Evolutionary conservation across 2,797 vertebrate species (phyloP).

Genomic region (Sebastes reedi): DNA sequence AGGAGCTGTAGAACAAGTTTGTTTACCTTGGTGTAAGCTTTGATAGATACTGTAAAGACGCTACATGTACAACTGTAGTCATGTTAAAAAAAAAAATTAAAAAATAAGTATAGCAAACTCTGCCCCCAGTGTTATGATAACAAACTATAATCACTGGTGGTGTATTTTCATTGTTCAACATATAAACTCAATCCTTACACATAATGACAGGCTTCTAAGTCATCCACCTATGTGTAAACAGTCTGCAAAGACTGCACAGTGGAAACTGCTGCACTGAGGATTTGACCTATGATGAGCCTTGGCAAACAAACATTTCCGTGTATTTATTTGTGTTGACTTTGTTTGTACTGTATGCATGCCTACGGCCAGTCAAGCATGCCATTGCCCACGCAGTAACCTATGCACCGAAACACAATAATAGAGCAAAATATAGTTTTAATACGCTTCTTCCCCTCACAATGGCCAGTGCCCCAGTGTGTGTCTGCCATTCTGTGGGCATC

Average conservation of each 20-base stretch:
- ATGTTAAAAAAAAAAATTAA: background rate
- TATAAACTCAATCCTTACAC: conserved; percentile 41
- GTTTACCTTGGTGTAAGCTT: no score
- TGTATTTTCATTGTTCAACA: conserved; percentile 49
- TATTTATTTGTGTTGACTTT: conserved; percentile 58
- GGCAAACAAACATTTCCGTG: conserved; percentile 39
- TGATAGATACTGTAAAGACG: background rate
- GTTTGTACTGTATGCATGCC: conserved; percentile 45
- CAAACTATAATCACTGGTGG: background rate
- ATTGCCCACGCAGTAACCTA: conserved; percentile 38
- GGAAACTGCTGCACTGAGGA: conserved; percentile 30
- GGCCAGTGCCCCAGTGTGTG: conserved; percentile 35
- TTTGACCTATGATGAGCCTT: conserved; percentile 25
- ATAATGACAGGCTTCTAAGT: conserved; percentile 40
- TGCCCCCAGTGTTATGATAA: conserved; percentile 6
- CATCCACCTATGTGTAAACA: conserved; percentile 49
- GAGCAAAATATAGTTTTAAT: conserved; percentile 48
- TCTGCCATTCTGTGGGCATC: conserved; percentile 59
- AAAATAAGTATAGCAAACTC: background rate
- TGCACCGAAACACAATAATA: conserved; percentile 32
- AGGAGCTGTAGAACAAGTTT: no score
- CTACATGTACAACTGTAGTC: background rate
- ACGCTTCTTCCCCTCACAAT: conserved; percentile 44
- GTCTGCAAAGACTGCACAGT: conserved; percentile 16
- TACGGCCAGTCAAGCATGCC: conserved; percentile 36